Percentiles rank a stretch among this genome's conserved stretches.
Evolutionary conservation across 1,140 invertebrate species (phyloP).

Genomic region (Physella acuta): DNA sequence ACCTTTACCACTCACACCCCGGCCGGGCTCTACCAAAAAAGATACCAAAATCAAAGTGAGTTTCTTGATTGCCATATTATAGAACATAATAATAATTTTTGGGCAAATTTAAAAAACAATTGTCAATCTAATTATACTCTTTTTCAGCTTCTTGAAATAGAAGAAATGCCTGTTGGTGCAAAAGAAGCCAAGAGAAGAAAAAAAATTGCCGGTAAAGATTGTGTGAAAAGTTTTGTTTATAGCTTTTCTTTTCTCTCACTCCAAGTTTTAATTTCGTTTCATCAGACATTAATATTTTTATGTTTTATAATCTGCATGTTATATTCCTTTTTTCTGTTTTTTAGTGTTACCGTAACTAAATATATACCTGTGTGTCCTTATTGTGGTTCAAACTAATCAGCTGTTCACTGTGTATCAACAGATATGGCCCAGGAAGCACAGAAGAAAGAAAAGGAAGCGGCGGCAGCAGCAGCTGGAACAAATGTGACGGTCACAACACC

Average conservation of each 20-base stretch:
- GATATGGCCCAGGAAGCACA: slow-evolving; percentile 71
- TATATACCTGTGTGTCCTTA: no score
- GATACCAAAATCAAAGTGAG: slow-evolving; percentile 74
- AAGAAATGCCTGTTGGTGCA: slow-evolving; percentile 78
- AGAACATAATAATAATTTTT: no score
- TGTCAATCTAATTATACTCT: background rate
- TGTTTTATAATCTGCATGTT: no score
- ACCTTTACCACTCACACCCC: slow-evolving; percentile 57
- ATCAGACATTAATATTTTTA: no score
- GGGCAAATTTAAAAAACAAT: background rate
- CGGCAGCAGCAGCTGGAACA: slow-evolving; percentile 59
- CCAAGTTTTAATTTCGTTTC: no score
- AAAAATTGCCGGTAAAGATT: slow-evolving; percentile 66
- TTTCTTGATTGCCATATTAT: background rate
- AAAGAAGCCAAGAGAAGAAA: slow-evolving; percentile 69
- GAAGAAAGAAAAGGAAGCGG: slow-evolving; percentile 59
- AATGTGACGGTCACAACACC: slow-evolving; percentile 39
- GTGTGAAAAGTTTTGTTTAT: no score
- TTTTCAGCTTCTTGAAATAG: slow-evolving; percentile 87
- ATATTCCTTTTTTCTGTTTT: no score
- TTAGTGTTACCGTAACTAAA: no score
- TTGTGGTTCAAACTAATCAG: no score
- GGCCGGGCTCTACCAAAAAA: slow-evolving; percentile 64
- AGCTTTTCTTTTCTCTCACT: no score
- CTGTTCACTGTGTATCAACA: no score